Base-by-base conservation (phyloP, 2,113 vertebrate genomes). In the Brachyhypopomus occidentalis region DNA sequence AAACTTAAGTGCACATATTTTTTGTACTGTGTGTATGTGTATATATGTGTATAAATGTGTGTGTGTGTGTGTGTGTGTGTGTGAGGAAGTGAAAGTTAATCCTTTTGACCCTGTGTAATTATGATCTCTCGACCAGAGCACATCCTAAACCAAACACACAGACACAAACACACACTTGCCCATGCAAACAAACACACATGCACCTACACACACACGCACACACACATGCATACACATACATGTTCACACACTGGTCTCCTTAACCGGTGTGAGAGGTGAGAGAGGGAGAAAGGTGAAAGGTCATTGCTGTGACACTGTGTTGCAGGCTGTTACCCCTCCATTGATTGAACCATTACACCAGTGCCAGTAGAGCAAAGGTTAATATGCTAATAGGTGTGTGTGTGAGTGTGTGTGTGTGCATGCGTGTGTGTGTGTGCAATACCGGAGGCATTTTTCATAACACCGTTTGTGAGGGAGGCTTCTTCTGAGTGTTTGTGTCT, bases 71-170 rank as follows among this genome's bases (percentile, higher is more conserved):
- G 14, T 63, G 25, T 55, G 2, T 41, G n/a, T 30, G 73, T n/a
- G 59, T 66, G 41, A 41, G 58, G 34, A 45, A 78, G 75, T 71
- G 70, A 82, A 85, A 75, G 55, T 55, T 82, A 82, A 85, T 85
- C 75, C 72, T 25, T 82, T 69, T 85, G 80, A 85, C 84, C 71
- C 76, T 41, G 8, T 45, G 74, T 56, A 79, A 85, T 82, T 81
- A 78, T 74, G 80, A 78, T 41, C 52, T 69, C 22, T 62, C 75
- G 59, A 78, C 72, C 80, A 22, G 3, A 82, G 76, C 64, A 82
- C 75, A 63, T 81, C 60, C 75, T 78, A 75, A 79, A 82, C 82
- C 80, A 55, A 75, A 82, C 69, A 81, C 76, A 78, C 78, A 84
- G 75, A 81, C 67, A 56, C 27, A 60, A 60, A 36, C 72, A 60